Percentiles rank a stretch among this genome's conserved stretches.
Evolutionary conservation across 2,797 vertebrate species (phyloP).

Genomic region (Trichosurus vulpecula): DNA sequence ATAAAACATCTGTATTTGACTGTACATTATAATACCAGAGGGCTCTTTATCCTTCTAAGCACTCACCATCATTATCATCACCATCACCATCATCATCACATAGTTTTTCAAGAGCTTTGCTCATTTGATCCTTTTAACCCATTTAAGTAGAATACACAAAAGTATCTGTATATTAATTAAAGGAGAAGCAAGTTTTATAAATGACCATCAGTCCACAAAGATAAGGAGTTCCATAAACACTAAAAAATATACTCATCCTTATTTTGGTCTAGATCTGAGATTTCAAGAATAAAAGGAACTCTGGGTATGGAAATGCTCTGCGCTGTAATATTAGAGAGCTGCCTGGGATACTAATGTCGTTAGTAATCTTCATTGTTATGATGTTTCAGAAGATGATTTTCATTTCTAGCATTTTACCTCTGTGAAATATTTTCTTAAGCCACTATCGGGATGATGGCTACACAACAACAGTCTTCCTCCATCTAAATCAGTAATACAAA

Average conservation of each 20-base stretch:
- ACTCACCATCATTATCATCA: neutral
- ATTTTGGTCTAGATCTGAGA: neutral
- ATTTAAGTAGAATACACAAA: too few species aligned
- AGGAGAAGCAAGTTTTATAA: neutral
- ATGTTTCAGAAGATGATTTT: neutral
- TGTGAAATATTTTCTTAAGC: neutral
- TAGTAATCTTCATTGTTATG: neutral
- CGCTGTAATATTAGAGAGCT: neutral
- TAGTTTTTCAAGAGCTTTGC: too few species aligned
- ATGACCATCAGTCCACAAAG: neutral
- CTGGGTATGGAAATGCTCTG: neutral
- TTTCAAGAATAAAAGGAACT: neutral
- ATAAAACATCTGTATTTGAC: neutral
- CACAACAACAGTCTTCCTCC: neutral
- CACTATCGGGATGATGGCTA: neutral
- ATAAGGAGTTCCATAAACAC: neutral
- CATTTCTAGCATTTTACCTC: neutral
- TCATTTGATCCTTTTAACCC: too few species aligned
- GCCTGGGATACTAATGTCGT: neutral
- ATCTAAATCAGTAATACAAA: neutral
- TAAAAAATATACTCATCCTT: neutral
- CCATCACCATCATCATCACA: too few species aligned
- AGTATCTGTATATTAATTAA: neutral
- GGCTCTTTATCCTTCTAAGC: neutral
- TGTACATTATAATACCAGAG: neutral